Conservation (phyloP, 1,140 invertebrate species). For the Onthophagus taurus region DNA sequence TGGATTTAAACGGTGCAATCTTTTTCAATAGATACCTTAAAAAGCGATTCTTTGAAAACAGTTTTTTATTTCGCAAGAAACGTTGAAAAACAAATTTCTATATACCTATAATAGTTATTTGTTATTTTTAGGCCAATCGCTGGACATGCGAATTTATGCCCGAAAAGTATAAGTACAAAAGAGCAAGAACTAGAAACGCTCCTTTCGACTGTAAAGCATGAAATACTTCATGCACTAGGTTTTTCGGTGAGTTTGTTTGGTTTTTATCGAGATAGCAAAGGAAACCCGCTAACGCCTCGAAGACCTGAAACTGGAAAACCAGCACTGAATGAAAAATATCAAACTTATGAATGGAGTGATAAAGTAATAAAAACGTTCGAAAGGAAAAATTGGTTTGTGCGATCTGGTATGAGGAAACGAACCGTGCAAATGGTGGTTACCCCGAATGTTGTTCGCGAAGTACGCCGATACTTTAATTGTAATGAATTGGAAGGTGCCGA, state of each 20-base stretch:
- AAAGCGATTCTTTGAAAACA: no score
- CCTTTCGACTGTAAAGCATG: conserved; percentile 95
- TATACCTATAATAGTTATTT: no score
- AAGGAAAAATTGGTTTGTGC: conserved; percentile 75
- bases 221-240: conserved; percentile 94
- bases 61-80: no score
- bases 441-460: conserved; percentile 77
- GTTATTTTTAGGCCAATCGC: conserved; percentile 78
- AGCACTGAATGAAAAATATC: conserved; percentile 70
- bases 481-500: conserved; percentile 88
- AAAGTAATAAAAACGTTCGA: conserved; percentile 73
- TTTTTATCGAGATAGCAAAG: conserved; percentile 79
- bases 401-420: conserved; percentile 62
- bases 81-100: no score
- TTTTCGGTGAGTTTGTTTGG: conserved; percentile 94
- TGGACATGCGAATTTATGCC: conserved; percentile 96
- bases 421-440: conserved; percentile 87
- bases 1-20: no score
- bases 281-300: conserved; percentile 73
- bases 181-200: conserved; percentile 86
- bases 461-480: conserved; percentile 86
- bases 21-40: no score
- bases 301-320: conserved; percentile 79
- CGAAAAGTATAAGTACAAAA: conserved; percentile 88
- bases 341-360: conserved; percentile 91